Base-by-base conservation (phyloP, 2,888 invertebrate genomes). In the Agrilus mali region DNA sequence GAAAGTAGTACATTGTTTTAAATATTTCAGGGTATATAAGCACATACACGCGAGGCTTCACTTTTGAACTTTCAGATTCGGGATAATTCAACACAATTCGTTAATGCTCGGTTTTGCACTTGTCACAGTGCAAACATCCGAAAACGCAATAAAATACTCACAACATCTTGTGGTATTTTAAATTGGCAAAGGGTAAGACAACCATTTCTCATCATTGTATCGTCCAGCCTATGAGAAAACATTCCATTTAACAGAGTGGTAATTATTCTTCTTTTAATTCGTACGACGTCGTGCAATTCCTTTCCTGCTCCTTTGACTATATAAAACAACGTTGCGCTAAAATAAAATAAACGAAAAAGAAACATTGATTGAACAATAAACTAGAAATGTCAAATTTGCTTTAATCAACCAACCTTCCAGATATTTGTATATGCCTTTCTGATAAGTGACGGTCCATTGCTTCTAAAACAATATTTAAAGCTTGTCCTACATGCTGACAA, bases 121-220 rank as follows among this genome's bases (percentile, higher is more conserved):
- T n/a, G n/a, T n/a, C n/a, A n/a, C n/a, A n/a, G n/a, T n/a, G n/a
- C n/a, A n/a, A n/a, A n/a, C n/a, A n/a, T n/a, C n/a, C n/a, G n/a
- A n/a, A n/a, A n/a, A n/a, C n/a, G n/a, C n/a, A n/a, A n/a, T n/a
- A n/a, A n/a, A n/a, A n/a, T n/a, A n/a, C 78, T 70, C 70, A 90
- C 90, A 66, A 97, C 89, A 74, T 96, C 96, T 53, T 79, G 78
- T 3, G 96, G 96, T 65, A 97, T 92, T 63, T 85, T 87, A 63
- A 95, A 93, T 67, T 94, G 92, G 60, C 93, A 94, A 33, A 96
- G 72, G 0, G 93, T 93, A 46, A 96, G 74, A 66, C 95, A 95
- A 41, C 94, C 94, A 67, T 97, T 96, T 42, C 95, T 74, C 79
- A 96, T 86, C 92, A 96, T 93, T 20, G 88, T 92, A 53, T 87